Evolutionary conservation across 2,888 invertebrate species (phyloP).

Genomic region (Euzetes globulus): DNA sequence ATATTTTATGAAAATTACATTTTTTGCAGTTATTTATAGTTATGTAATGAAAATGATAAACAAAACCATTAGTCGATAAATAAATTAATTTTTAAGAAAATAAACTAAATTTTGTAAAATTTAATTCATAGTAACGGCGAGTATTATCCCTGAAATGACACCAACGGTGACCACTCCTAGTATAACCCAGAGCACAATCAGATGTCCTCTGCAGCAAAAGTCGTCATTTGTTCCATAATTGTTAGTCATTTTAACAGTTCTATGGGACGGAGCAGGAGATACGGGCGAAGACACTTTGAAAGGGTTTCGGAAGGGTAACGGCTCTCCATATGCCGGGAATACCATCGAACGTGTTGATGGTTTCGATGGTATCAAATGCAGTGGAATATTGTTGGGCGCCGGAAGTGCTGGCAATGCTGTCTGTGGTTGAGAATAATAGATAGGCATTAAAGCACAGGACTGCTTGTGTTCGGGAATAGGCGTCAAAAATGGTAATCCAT

Average conservation of each 20-base stretch:
- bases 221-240: constrained; percentile 16
- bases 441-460: constrained; percentile 4
- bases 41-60: background rate
- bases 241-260: background rate
- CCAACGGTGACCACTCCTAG: constrained; percentile 44
- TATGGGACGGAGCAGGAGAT: constrained; percentile 13
- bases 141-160: constrained; percentile 43
- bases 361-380: background rate
- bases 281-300: constrained; percentile 20
- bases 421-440: background rate
- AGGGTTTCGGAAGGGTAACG: background rate
- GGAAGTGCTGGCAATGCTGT: background rate
- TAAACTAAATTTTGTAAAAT: background rate
- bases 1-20: background rate
- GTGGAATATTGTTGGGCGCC: background rate
- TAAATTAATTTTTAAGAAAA: background rate
- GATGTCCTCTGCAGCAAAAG: constrained; percentile 41
- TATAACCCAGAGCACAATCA: constrained; percentile 45
- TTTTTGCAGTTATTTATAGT: background rate
- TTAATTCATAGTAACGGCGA: constrained; percentile 42
- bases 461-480: constrained; percentile 16
- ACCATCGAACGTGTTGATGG: background rate
- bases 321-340: constrained; percentile 19
- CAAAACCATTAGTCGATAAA: background rate
- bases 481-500: background rate